Conservation (phyloP, 1,140 invertebrate genomes). For the Meloidogyne chitwoodi region DNA sequence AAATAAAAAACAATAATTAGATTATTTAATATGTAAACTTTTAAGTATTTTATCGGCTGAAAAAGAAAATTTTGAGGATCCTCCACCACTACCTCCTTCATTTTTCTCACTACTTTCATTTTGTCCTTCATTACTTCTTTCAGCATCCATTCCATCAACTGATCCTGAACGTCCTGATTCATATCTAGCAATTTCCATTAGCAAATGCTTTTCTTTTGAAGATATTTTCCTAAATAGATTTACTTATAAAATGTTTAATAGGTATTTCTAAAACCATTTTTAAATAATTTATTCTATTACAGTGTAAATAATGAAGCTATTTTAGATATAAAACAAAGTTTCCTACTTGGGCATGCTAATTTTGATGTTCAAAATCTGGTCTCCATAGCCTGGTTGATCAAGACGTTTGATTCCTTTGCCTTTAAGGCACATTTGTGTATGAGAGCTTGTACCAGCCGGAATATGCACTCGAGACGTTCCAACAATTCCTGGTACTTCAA, state of each 20-base stretch:
- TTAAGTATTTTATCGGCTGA: background rate
- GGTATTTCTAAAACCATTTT: background rate
- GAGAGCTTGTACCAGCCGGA: constrained; percentile 82
- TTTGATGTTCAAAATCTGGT: constrained; percentile 93
- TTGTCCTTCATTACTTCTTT: background rate
- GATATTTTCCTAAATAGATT: background rate
- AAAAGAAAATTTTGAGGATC: background rate
- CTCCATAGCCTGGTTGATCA: constrained; percentile 81
- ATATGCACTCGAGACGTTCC: constrained; percentile 66
- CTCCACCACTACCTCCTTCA: background rate
- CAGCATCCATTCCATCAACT: constrained; percentile 8
- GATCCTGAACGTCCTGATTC: constrained; percentile 11
- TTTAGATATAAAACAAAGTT: too few species aligned
- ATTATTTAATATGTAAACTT: background rate
- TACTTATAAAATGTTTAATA: background rate
- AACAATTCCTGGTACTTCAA: constrained; percentile 86
- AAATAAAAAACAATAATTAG: background rate
- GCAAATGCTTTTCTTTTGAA: background rate
- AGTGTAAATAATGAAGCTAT: too few species aligned
- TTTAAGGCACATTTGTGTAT: constrained; percentile 75
- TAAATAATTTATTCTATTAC: too few species aligned
- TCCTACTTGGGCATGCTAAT: constrained; percentile 69
- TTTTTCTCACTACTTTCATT: background rate
- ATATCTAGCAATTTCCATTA: constrained; percentile 6
- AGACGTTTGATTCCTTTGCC: constrained; percentile 86